Conservation (phyloP, 2,113 vertebrate species). For the Clinocottus analis region DNA sequence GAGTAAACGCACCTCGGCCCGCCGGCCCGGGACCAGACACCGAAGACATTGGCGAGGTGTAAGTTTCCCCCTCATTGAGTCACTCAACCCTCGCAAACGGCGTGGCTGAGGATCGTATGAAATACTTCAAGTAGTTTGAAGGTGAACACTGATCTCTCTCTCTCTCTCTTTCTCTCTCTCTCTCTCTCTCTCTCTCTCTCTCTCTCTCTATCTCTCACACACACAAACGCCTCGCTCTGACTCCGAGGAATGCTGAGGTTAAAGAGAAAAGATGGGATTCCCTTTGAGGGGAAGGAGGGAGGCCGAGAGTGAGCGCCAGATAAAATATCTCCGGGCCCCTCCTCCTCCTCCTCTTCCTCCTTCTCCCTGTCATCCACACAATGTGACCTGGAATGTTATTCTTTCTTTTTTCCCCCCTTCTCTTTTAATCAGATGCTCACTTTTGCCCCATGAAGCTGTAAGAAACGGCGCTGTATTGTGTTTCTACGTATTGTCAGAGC, state of each 20-base stretch:
- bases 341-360: conserved; percentile 43
- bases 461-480: not conserved
- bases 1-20: conserved; percentile 7
- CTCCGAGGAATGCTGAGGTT: conserved; percentile 69
- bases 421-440: conserved; percentile 19
- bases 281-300: conserved; percentile 57
- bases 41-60: conserved; percentile 40
- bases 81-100: conserved; percentile 60
- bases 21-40: conserved; percentile 24
- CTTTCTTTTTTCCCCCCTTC: not conserved
- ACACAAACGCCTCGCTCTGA: conserved; percentile 50
- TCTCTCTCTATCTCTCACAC: not conserved
- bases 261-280: conserved; percentile 70
- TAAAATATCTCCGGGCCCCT: conserved; percentile 53
- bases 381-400: conserved; percentile 40
- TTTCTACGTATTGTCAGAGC: not conserved
- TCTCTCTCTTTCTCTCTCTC: not conserved
- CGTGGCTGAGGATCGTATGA: conserved; percentile 56
- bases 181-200: not conserved
- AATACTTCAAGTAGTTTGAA: conserved; percentile 61
- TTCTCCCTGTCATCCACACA: conserved; percentile 46
- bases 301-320: conserved; percentile 35
- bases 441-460: not conserved
- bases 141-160: conserved; percentile 43
- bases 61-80: conserved; percentile 51